These are phyloP conservation scores for Poecilobothrus nobilitatus DNA, from an alignment of 2,888 invertebrate species.

Conservation along the genomic window DNA sequence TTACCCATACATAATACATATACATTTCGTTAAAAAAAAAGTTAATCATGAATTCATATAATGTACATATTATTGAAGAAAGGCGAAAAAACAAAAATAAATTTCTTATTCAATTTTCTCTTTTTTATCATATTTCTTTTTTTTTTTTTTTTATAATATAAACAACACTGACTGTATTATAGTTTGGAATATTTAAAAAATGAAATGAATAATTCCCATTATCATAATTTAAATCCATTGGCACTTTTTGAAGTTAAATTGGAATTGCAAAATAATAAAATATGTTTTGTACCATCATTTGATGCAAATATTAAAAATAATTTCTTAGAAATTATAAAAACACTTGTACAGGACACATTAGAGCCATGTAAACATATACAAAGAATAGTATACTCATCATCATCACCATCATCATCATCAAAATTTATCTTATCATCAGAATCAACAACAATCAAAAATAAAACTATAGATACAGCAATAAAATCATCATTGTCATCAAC, in stretches of 20 bases:
- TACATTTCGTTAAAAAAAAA: too few relatives aligned
- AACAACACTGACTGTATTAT: too few relatives aligned
- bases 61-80: too few relatives aligned
- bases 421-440: too few relatives aligned
- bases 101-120: too few relatives aligned
- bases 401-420: too few relatives aligned
- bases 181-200: conserved; percentile 38
- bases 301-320: conserved; percentile 57
- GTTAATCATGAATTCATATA: too few relatives aligned
- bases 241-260: conserved; percentile 74
- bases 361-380: conserved; percentile 65
- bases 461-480: background rate
- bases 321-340: conserved; percentile 60
- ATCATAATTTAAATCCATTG: conserved; percentile 10
- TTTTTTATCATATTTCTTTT: too few relatives aligned
- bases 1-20: too few relatives aligned
- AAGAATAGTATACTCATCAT: conserved; percentile 45
- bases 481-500: background rate
- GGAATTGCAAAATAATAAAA: conserved; percentile 60
- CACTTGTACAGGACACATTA: conserved; percentile 70
- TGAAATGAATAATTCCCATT: conserved; percentile 30
- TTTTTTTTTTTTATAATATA: too few relatives aligned
- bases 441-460: background rate
- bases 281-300: conserved; percentile 67
- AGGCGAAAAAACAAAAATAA: too few relatives aligned